Conservation (phyloP, 2,888 invertebrate genomes). For the Thalpophila matura region DNA sequence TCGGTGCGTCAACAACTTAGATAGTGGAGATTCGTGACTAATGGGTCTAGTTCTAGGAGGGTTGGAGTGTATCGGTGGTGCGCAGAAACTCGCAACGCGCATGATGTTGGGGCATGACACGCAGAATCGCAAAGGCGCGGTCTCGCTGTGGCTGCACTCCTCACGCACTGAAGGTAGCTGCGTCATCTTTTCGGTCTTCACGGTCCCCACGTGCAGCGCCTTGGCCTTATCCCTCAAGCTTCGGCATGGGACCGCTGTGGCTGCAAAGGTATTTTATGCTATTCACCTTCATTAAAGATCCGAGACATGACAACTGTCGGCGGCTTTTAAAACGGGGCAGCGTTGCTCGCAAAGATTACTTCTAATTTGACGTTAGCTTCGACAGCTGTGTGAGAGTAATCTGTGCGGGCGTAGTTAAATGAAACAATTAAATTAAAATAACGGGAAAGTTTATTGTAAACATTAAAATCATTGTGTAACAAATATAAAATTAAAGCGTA, state of each 20-base stretch:
- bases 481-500: conserved; percentile 17
- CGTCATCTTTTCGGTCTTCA: conserved; percentile 67
- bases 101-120: conserved; percentile 73
- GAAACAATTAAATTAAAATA: conserved; percentile 27
- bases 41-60: conserved; percentile 60
- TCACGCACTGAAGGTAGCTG: conserved; percentile 58
- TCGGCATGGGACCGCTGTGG: conserved; percentile 74
- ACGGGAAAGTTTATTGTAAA: conserved; percentile 55
- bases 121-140: conserved; percentile 64
- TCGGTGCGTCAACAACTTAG: background rate
- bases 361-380: background rate
- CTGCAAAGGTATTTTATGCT: conserved; percentile 84
- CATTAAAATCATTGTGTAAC: conserved; percentile 6
- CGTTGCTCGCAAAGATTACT: conserved; percentile 34
- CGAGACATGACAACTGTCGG: conserved; percentile 39
- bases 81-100: conserved; percentile 44
- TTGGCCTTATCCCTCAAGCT: conserved; percentile 68
- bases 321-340: conserved; percentile 1
- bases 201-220: conserved; percentile 59
- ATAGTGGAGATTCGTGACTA: conserved; percentile 23
- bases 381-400: background rate
- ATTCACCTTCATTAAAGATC: conserved; percentile 77
- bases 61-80: conserved; percentile 60
- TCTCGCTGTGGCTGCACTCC: conserved; percentile 51
- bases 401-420: conserved; percentile 41